Percentiles rank a stretch among this genome's conserved stretches.
Conservation (phyloP, 2,797 vertebrate genomes). For the Stomatorhinus walkeri region DNA sequence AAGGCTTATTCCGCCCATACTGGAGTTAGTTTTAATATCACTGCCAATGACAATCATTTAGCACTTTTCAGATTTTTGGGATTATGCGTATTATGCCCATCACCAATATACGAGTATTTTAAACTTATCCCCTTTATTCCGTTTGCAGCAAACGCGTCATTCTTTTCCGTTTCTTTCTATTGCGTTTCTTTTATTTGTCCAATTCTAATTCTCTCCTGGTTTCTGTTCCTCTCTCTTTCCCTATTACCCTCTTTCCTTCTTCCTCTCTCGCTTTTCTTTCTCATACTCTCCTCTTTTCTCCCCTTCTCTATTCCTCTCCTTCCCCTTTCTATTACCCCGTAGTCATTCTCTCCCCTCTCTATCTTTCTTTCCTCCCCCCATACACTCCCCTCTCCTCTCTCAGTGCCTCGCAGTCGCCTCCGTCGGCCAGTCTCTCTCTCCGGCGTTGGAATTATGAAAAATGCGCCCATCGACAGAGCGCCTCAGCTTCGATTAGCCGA, state of each 20-base stretch:
- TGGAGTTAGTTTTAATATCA: slow-evolving; percentile 28
- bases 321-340: slow-evolving; percentile 63
- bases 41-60: not conserved
- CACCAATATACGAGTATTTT: slow-evolving; percentile 34
- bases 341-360: slow-evolving; percentile 48
- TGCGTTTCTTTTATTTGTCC: slow-evolving; percentile 45
- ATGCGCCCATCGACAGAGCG: slow-evolving; percentile 97
- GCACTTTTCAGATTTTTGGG: slow-evolving; percentile 43
- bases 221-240: slow-evolving; percentile 27
- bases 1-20: slow-evolving; percentile 50
- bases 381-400: slow-evolving; percentile 54
- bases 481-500: slow-evolving; percentile 99
- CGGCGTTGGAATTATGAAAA: slow-evolving; percentile 99
- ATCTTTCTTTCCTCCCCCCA: slow-evolving; percentile 9
- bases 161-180: not conserved
- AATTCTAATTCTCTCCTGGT: slow-evolving; percentile 63
- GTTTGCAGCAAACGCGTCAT: not conserved
- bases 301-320: slow-evolving; percentile 47
- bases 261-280: slow-evolving; percentile 38
- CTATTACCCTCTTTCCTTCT: slow-evolving; percentile 56
- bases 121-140: slow-evolving; percentile 64
- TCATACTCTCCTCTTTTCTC: slow-evolving; percentile 32
- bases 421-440: slow-evolving; percentile 65
- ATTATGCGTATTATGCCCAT: not conserved
- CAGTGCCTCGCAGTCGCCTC: slow-evolving; percentile 78